Base-by-base conservation (phyloP, 2,113 vertebrate genomes). In the Platysternon megacephalum region DNA sequence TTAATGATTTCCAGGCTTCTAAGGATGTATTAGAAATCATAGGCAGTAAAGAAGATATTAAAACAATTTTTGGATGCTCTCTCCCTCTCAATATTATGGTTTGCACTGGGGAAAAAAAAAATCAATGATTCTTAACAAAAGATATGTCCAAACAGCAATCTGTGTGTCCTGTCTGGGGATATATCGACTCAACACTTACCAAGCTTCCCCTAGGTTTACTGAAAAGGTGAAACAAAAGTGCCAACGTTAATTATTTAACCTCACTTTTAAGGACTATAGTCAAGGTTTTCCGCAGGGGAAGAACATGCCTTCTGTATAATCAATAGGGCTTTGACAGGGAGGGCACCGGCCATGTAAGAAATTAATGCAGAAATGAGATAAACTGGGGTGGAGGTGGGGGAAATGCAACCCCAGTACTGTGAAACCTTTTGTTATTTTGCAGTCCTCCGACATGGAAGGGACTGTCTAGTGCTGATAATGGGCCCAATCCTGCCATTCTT, bases 161-260 rank as follows among this genome's bases (percentile, higher is more conserved):
- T 89, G 76, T 3, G 52, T 88, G 28, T 55, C 72, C n/a, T 3
- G 49, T 19, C 72, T 56, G 78, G 83, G 72, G 80, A 51, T 51
- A 81, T 32, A 11, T 8, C 44, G 53, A 84, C n/a, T n/a, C 88
- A 53, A 24, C 17, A 2, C 46, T 83, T 44, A 13, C 22, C n/a
- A 84, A 48, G 84, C 48, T 95, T 94, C 49, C 44, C 16, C n/a
- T 51, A 2, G 74, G 10, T 44, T 83, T 79, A 52, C 84, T 74
- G 53, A 86, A 94, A 92, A 92, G 48, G 61, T 24, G 78, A 84
- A 96, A 88, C 68, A 93, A 93, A 90, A 46, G 91, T 82, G 84
- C 58, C 87, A 81, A 48, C 42, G 55, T 89, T 55, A 90, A 90
- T 93, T 80, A 78, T 90, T 96, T 56, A 89, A 42, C 32, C 11